Conservation (phyloP, 1,140 invertebrate species). For the Dendrolimus kikuchii region DNA sequence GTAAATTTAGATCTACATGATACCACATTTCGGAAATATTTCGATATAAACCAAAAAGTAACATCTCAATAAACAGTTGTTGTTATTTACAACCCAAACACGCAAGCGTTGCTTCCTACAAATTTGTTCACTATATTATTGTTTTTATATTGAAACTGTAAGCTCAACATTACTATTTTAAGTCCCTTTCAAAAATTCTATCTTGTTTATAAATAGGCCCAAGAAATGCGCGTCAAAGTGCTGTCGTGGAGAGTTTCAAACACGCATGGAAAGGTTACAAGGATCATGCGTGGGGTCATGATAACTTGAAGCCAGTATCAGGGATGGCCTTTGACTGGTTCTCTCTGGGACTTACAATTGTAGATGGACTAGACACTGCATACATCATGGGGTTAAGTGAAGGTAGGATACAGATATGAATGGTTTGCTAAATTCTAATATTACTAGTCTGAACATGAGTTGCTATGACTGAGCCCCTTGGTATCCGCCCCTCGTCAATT, state of each 20-base stretch:
- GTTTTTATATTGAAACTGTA: too few relatives aligned
- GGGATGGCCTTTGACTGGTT: slow-evolving; percentile 91
- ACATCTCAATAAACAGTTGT: too few relatives aligned
- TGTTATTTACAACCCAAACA: too few relatives aligned
- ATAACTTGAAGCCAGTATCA: slow-evolving; percentile 92
- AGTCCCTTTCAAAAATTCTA: not conserved
- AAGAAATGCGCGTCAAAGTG: slow-evolving; percentile 83
- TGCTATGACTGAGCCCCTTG: too few relatives aligned
- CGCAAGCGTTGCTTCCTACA: too few relatives aligned
- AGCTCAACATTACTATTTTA: not conserved
- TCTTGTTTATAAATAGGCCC: slow-evolving; percentile 69
- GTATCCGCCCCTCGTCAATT: too few relatives aligned
- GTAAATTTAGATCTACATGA: too few relatives aligned
- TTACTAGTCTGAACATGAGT: too few relatives aligned
- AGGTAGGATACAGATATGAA: slow-evolving; percentile 72
- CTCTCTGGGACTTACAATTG: slow-evolving; percentile 89
- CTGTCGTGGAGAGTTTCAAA: slow-evolving; percentile 88
- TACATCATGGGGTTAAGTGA: slow-evolving; percentile 93
- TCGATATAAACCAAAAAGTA: too few relatives aligned
- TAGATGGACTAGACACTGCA: slow-evolving; percentile 93
- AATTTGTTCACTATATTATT: too few relatives aligned
- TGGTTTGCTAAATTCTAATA: too few relatives aligned
- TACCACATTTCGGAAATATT: too few relatives aligned
- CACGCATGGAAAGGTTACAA: slow-evolving; percentile 96
- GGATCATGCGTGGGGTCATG: slow-evolving; percentile 94